These are phyloP conservation scores for Diachasma alloeum DNA, from an alignment of 1,140 invertebrate species.

Conservation along the genomic window DNA sequence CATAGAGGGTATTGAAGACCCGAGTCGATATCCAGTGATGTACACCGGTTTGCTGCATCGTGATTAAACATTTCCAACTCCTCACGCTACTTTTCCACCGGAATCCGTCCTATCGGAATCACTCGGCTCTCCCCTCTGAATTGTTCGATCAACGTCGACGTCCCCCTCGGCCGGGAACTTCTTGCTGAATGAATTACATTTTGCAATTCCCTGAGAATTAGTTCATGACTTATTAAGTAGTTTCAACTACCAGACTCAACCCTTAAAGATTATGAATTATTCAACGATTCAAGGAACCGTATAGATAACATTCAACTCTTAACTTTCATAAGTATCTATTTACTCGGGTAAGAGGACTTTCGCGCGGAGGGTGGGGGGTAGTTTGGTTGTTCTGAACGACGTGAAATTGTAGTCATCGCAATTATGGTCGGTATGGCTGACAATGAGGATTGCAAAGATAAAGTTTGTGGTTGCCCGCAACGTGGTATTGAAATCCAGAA, in stretches of 20 bases:
- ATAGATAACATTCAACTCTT: background rate
- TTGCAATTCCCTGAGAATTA: background rate
- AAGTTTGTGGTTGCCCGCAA: too few species aligned
- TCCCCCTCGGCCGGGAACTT: background rate
- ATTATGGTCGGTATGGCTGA: too few species aligned
- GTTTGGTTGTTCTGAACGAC: background rate
- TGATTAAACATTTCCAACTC: background rate
- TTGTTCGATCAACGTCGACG: too few species aligned
- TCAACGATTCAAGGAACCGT: background rate
- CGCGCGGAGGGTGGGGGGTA: too few species aligned
- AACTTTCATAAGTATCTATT: background rate
- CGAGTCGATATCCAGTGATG: slow-evolving; percentile 10
- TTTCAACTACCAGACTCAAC: background rate
- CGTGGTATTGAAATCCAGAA: too few species aligned
- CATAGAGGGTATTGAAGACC: background rate
- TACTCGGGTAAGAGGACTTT: background rate
- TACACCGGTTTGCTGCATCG: background rate
- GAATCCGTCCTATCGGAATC: background rate
- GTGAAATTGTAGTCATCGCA: background rate
- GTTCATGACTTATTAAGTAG: background rate
- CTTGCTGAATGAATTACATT: background rate
- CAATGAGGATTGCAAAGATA: too few species aligned
- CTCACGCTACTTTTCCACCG: background rate
- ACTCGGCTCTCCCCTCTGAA: background rate
- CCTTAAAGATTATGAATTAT: background rate